Base-by-base conservation (phyloP, 2,888 invertebrate genomes). In the Tinea trinotella region DNA sequence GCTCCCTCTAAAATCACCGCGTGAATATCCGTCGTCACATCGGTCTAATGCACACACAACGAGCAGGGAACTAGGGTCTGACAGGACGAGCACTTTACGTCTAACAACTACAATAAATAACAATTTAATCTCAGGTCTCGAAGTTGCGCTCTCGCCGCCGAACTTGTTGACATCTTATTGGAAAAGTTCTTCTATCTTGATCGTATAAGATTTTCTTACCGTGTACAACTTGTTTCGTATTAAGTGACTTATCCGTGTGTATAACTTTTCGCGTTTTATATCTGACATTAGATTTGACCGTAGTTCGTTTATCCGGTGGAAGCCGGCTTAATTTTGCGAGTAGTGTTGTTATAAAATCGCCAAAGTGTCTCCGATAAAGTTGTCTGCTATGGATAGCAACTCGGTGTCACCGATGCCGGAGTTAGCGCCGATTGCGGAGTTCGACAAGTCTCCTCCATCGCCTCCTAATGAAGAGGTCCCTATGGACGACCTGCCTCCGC, bases 381-480 rank as follows among this genome's bases (percentile, higher is more conserved):
- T 87, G 71, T 83, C 84, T 59, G 86, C 84, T 64, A 90, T 90
- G 90, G 90, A 90, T 76, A 89, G 88, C 79, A 90, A 90, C 78
- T 90, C 90, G 66, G 90, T 90, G 68, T 90, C 90, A 13, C 90
- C 90, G 58, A 89, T 90, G 90, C 90, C 90, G 60, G 89, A 89
- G 64, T 71, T 90, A 71, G 91, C 91, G 55, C 91, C 91, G 22
- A 91, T 91, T 60, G 90, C 91, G 52, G 91, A 91, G 79, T 91
- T 91, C 66, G 91, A 91, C 68, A 90, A 90, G 77, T 90, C 90
- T 6, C 90, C 90, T 24, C 90, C 90, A 5, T 90, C 90, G 60
- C 90, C 90, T 34, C 90, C 90, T 24, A 87, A 87, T 61, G 87
- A 87, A 60, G 87, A 87, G 64, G 84, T 90, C 55, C 89, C 90